Evolutionary conservation across 2,888 invertebrate genomes (phyloP).

Genomic region (Mimas tiliae): DNA sequence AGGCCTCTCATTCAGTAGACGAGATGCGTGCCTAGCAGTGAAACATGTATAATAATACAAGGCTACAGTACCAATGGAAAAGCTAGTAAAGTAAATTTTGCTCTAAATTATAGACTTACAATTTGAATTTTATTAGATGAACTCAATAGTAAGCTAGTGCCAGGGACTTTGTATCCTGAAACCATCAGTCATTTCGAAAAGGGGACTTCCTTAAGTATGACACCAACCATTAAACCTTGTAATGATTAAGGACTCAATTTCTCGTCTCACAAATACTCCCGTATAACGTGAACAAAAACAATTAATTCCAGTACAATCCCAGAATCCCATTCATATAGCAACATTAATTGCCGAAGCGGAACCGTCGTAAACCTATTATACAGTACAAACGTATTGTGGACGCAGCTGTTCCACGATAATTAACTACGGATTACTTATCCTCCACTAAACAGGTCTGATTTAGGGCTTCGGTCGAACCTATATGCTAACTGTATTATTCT

Average conservation of each 20-base stretch:
- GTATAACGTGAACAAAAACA: neutral
- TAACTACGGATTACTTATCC: constrained; percentile 35
- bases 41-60: no score
- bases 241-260: neutral
- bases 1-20: no score
- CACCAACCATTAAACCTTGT: neutral
- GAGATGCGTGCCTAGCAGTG: no score
- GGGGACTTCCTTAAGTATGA: neutral
- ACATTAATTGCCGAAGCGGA: constrained; percentile 29
- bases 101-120: no score
- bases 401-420: constrained; percentile 45
- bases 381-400: constrained; percentile 32
- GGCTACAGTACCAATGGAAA: no score
- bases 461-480: neutral
- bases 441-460: neutral
- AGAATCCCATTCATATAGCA: constrained; percentile 7
- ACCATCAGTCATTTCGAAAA: no score
- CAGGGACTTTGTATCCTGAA: no score
- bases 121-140: no score
- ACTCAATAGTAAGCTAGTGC: no score
- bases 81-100: no score
- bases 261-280: neutral
- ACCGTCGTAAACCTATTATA: constrained; percentile 45
- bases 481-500: constrained; percentile 5
- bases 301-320: constrained; percentile 15